Conservation (phyloP, 2,797 vertebrate genomes). For the Miichthys miiuy region DNA sequence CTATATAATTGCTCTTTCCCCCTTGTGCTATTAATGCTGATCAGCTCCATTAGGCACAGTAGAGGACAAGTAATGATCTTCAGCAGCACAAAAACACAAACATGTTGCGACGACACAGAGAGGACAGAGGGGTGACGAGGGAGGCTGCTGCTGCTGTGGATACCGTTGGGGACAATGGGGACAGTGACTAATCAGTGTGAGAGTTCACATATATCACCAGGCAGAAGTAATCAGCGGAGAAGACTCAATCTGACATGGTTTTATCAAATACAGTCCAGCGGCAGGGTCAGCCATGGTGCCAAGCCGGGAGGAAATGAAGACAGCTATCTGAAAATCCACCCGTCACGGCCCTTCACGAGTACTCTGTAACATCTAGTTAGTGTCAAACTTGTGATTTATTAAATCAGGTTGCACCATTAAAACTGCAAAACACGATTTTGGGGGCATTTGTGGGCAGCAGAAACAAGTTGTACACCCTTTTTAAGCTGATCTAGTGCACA, state of each 20-base stretch:
- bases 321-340: no score
- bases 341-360: no score
- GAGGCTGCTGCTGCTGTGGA: slow-evolving; percentile 26
- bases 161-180: slow-evolving; percentile 3
- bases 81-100: slow-evolving; percentile 13
- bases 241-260: slow-evolving; percentile 24
- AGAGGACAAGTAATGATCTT: slow-evolving; percentile 41
- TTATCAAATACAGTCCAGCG: slow-evolving; percentile 24
- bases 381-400: background rate
- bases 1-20: slow-evolving; percentile 15
- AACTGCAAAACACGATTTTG: no score
- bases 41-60: slow-evolving; percentile 36
- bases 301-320: slow-evolving; percentile 14
- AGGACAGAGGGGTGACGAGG: background rate
- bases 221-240: slow-evolving; percentile 43
- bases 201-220: slow-evolving; percentile 34
- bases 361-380: background rate
- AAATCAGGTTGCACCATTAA: background rate
- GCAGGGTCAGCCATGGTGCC: slow-evolving; percentile 15
- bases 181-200: slow-evolving; percentile 56
- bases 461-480: no score
- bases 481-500: no score
- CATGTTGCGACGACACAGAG: slow-evolving; percentile 4
- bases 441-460: no score
- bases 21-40: slow-evolving; percentile 23